Conservation (phyloP, 37 sponge, comb jelly and placozoan species). For the Oscarella lobularis region DNA sequence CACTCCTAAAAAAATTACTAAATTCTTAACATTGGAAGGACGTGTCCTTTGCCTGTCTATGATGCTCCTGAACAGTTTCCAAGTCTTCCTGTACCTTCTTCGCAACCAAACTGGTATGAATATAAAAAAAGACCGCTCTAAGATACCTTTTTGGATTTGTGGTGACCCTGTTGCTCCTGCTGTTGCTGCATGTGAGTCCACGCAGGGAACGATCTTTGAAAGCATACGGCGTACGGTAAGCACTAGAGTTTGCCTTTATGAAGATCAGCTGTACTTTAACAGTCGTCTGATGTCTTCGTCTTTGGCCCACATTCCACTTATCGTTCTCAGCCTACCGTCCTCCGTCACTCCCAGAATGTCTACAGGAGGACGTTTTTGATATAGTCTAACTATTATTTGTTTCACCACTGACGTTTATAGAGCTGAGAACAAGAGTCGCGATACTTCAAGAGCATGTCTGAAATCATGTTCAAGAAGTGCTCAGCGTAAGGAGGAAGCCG, state of each 20-base stretch:
- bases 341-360: not conserved
- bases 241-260: not conserved
- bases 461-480: conserved; percentile 50
- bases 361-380: not conserved
- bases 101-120: not conserved
- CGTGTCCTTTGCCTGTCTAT: not conserved
- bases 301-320: conserved; percentile 49
- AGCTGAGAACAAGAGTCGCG: conserved; percentile 14
- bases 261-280: conserved; percentile 14
- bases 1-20: too few species aligned
- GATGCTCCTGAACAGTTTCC: not conserved
- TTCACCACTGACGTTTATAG: not conserved
- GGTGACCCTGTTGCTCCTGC: conserved; percentile 1
- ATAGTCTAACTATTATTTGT: too few species aligned
- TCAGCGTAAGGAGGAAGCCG: conserved; percentile 68
- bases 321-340: not conserved
- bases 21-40: too few species aligned
- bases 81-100: not conserved
- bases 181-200: not conserved
- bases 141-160: not conserved
- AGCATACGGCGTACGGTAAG: not conserved
- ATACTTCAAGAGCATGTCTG: conserved; percentile 37
- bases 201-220: not conserved
- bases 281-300: conserved; percentile 31
- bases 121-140: not conserved